A percentile compares a stretch with the other conserved stretches of the same genome.
Conservation (phyloP, 2,888 invertebrate species). For the Cerastoderma edule region DNA sequence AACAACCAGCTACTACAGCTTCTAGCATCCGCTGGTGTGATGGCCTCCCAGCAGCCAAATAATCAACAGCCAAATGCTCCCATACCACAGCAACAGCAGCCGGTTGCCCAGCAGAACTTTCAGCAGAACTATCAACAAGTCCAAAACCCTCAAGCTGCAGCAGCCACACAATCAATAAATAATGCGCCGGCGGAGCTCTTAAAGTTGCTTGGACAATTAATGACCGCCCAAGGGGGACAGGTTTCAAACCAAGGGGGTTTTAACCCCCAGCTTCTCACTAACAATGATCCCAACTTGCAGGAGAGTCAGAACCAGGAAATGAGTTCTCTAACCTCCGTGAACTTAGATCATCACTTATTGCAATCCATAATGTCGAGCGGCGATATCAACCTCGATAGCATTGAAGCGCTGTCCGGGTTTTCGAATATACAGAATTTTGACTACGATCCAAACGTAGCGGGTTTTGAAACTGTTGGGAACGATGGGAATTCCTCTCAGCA, state of each 20-base stretch:
- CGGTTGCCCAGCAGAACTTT: constrained; percentile 21
- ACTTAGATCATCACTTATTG: constrained; percentile 47
- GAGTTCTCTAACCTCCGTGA: constrained; percentile 44
- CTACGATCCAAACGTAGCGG: constrained; percentile 63
- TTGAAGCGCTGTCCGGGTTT: constrained; percentile 57
- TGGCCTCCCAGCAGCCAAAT: constrained; percentile 32
- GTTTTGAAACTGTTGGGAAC: constrained; percentile 64
- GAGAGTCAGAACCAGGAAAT: constrained; percentile 56
- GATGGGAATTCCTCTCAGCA: constrained; percentile 34
- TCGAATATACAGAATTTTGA: constrained; percentile 56
- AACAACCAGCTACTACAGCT: constrained; percentile 42
- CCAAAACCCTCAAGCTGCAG: neutral
- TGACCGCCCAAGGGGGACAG: constrained; percentile 30
- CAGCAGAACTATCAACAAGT: constrained; percentile 4
- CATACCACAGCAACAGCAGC: constrained; percentile 7
- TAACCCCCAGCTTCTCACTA: constrained; percentile 42
- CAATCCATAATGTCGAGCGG: constrained; percentile 56
- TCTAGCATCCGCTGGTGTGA: constrained; percentile 22
- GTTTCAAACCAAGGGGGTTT: constrained; percentile 24
- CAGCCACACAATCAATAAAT: constrained; percentile 13
- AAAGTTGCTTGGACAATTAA: constrained; percentile 25
- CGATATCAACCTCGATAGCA: constrained; percentile 61
- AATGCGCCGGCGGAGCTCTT: constrained; percentile 41
- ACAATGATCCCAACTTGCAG: constrained; percentile 46
- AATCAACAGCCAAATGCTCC: constrained; percentile 13